A percentile compares a stretch with the other conserved stretches of the same genome.
Conservation (phyloP, 2,113 vertebrate species). For the Corythoichthys haematopterus region DNA sequence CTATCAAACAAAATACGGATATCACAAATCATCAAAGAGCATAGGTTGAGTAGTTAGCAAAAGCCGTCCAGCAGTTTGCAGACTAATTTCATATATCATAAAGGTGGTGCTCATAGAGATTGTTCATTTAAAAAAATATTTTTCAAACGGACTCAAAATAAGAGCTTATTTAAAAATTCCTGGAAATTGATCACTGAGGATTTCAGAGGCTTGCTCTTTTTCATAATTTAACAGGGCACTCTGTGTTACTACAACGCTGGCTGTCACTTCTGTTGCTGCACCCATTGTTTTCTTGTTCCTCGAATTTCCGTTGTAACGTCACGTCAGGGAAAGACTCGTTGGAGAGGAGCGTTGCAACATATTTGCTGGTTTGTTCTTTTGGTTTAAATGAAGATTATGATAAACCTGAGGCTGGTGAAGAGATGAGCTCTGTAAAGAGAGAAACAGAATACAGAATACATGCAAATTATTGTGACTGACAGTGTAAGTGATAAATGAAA, state of each 20-base stretch:
- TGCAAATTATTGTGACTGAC: background rate
- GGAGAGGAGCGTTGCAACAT: background rate
- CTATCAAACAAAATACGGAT: background rate
- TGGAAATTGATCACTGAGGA: constrained; percentile 2
- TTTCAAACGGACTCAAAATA: constrained; percentile 62
- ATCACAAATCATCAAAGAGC: constrained; percentile 25
- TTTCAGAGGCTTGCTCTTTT: constrained; percentile 25
- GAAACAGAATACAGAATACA: background rate
- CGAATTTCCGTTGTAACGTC: background rate
- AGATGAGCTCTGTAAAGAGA: constrained; percentile 33
- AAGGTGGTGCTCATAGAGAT: background rate
- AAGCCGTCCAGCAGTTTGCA: constrained; percentile 80
- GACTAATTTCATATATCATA: constrained; percentile 66
- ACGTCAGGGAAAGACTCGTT: constrained; percentile 7
- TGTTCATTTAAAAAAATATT: background rate
- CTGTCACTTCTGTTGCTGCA: background rate
- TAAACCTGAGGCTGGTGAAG: constrained; percentile 43
- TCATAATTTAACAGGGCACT: background rate
- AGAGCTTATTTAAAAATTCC: constrained; percentile 72
- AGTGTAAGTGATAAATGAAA: background rate
- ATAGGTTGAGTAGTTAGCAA: constrained; percentile 60
- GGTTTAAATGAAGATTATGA: constrained; percentile 23
- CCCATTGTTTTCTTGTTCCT: background rate
- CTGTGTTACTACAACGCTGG: background rate
- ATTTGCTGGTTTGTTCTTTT: constrained; percentile 30